Conservation (phyloP, 1,140 invertebrate species). For the Colletes latitarsis region DNA sequence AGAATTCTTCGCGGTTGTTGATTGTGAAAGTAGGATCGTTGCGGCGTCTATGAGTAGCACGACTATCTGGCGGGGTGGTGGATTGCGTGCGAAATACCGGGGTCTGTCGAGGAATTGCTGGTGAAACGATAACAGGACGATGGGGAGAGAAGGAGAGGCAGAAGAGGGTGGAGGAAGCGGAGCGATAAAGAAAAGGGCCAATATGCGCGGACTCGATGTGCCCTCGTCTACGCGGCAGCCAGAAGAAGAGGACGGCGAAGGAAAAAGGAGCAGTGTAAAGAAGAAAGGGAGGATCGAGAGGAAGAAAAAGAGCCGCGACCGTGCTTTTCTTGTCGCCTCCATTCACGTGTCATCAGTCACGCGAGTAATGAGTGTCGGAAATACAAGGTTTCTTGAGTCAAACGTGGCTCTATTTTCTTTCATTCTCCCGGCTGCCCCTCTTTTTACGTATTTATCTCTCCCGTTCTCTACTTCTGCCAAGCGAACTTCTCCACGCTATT, state of each 20-base stretch:
- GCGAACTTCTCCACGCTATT: constrained; percentile 61
- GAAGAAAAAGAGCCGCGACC: constrained; percentile 52
- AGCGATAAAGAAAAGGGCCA: constrained; percentile 32
- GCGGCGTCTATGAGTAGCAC: constrained; percentile 7
- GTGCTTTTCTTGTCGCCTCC: constrained; percentile 73
- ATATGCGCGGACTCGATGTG: constrained; percentile 35
- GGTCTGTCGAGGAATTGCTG: constrained; percentile 9
- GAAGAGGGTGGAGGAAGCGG: background rate
- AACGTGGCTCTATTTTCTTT: constrained; percentile 49
- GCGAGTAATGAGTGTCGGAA: constrained; percentile 77
- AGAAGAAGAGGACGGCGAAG: background rate
- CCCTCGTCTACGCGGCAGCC: background rate
- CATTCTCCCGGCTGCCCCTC: background rate
- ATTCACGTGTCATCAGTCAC: constrained; percentile 78
- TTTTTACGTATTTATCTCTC: constrained; percentile 22
- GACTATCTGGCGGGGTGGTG: constrained; percentile 28
- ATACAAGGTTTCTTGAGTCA: constrained; percentile 72
- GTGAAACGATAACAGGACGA: constrained; percentile 1
- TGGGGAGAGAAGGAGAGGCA: background rate
- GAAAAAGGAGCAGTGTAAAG: constrained; percentile 15
- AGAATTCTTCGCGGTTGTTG: background rate
- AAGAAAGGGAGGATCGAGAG: constrained; percentile 30
- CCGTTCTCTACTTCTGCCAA: constrained; percentile 28
- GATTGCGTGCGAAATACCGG: constrained; percentile 58
- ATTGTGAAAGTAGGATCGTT: constrained; percentile 29